phyloP scores from a whole-genome alignment of 2,113 vertebrate species.

The Taxidea taxus region DNA sequence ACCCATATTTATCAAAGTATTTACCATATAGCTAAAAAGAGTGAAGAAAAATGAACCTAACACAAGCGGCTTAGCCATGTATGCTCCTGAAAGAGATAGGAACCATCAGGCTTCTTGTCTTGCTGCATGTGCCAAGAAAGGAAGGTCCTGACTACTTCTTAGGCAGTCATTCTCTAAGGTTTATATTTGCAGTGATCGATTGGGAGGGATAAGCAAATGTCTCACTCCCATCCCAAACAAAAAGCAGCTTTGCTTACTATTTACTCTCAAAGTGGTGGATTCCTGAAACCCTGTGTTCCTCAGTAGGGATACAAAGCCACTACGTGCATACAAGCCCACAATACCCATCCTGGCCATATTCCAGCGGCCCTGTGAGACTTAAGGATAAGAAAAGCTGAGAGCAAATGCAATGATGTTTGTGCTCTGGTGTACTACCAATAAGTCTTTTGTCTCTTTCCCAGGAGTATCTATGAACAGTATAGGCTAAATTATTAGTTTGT shows the following conservation, averaged over 20 bases:
- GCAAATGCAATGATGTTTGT: fast-evolving
- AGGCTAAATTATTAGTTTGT: not conserved
- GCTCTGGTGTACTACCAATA: not conserved
- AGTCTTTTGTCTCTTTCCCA: not conserved
- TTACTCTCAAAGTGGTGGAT: not conserved
- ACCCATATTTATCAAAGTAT: not conserved
- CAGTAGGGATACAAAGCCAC: not conserved
- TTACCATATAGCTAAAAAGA: not conserved
- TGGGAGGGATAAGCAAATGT: not conserved
- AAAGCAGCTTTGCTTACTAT: not conserved
- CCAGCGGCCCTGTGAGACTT: not conserved
- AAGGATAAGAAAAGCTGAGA: not conserved
- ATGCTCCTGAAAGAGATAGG: not conserved
- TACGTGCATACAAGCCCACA: no score
- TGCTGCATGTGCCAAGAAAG: not conserved
- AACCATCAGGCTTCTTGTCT: not conserved
- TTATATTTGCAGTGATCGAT: not conserved
- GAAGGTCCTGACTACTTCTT: not conserved
- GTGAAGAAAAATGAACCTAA: not conserved
- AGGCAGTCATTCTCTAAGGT: not conserved
- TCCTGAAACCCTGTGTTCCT: not conserved
- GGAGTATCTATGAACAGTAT: not conserved
- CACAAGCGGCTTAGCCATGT: no score
- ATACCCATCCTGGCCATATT: not conserved
- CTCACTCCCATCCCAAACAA: not conserved